A percentile compares a stretch with the other conserved stretches of the same genome.
These are phyloP conservation scores for Dermochelys coriacea DNA, from an alignment of 2,797 vertebrate genomes.

Conservation along the genomic window DNA sequence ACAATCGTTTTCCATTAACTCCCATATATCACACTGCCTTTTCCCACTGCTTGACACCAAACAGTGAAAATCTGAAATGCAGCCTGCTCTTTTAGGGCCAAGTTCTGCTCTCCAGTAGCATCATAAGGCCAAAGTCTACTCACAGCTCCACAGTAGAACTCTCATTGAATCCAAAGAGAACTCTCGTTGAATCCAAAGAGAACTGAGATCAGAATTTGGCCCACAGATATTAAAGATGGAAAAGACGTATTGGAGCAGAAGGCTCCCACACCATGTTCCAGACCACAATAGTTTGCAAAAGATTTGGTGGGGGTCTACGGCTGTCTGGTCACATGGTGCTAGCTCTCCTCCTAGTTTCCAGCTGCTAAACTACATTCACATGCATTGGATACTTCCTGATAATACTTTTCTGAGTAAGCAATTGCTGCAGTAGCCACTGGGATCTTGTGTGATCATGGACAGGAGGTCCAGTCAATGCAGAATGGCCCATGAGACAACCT, in stretches of 20 bases:
- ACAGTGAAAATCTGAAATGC: constrained; percentile 11
- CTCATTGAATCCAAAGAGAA: neutral
- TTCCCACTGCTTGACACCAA: constrained; percentile 12
- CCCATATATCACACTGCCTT: constrained; percentile 11
- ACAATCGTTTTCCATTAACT: constrained; percentile 67
- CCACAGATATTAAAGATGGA: neutral
- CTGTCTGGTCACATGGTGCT: neutral
- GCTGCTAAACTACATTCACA: neutral
- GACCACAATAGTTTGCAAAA: neutral
- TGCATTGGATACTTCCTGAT: neutral
- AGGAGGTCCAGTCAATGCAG: neutral
- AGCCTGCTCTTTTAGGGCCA: neutral
- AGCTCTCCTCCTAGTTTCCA: neutral
- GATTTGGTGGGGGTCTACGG: too few relatives aligned
- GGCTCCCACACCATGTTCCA: neutral
- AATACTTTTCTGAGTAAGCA: neutral
- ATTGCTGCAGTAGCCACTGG: neutral
- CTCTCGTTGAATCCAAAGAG: neutral
- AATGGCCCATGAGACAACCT: neutral
- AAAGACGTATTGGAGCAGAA: neutral
- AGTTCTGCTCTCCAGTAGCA: neutral
- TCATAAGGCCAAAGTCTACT: neutral
- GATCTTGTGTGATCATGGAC: neutral
- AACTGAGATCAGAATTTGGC: neutral
- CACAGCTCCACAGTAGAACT: constrained; percentile 15